phyloP scores from a whole-genome alignment of 2,888 invertebrate species.

The Machimus rusticus region DNA sequence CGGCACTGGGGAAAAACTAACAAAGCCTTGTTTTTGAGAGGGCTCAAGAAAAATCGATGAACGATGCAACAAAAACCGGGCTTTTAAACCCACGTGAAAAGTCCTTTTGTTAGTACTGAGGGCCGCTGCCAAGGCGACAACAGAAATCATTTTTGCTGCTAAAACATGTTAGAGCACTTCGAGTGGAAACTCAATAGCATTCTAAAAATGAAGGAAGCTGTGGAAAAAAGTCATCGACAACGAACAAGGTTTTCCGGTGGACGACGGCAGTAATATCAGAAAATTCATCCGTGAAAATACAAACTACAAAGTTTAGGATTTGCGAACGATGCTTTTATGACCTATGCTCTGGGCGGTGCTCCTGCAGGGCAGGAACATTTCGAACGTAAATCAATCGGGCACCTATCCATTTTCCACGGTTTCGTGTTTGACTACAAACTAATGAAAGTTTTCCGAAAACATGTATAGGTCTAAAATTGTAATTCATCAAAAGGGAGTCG shows the following conservation, averaged over 20 bases:
- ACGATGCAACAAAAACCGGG: background rate
- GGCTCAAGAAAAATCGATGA: background rate
- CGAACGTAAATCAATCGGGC: background rate
- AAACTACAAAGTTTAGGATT: background rate
- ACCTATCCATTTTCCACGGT: background rate
- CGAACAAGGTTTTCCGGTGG: background rate
- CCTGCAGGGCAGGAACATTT: background rate
- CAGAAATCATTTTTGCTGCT: constrained; percentile 12
- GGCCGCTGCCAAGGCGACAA: background rate
- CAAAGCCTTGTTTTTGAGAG: background rate
- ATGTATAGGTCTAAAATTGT: background rate
- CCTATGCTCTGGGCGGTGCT: background rate
- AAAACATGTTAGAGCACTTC: constrained; percentile 5
- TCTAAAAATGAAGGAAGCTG: background rate
- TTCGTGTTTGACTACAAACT: background rate
- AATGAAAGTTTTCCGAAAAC: background rate
- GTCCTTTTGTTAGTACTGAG: background rate
- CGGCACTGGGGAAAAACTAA: background rate
- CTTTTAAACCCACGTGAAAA: background rate
- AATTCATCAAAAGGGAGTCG: background rate
- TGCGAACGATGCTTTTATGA: constrained; percentile 1
- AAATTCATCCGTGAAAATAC: constrained; percentile 18
- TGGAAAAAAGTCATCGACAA: background rate
- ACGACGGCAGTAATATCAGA: background rate
- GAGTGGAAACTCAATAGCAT: constrained; percentile 9